phyloP scores from a whole-genome alignment of 1,140 invertebrate species.

The Lepidurus arcticus region DNA sequence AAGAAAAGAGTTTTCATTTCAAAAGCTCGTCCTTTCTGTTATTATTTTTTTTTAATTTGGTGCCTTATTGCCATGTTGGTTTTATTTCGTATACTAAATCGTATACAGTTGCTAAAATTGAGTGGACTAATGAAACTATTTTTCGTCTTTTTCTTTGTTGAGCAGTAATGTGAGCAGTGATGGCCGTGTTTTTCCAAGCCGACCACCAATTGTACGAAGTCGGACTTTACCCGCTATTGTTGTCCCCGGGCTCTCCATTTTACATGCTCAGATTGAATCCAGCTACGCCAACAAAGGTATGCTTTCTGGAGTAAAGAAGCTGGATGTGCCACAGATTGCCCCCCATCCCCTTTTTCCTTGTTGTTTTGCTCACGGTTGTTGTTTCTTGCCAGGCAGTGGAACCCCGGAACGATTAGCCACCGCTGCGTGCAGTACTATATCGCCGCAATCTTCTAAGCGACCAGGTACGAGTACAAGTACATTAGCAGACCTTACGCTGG shows the following conservation, averaged over 20 bases:
- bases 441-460: not conserved
- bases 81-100: too few species aligned
- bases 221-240: constrained; percentile 81
- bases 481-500: not conserved
- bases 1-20: too few species aligned
- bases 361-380: not conserved
- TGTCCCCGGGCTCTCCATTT: constrained; percentile 74
- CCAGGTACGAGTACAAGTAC: not conserved
- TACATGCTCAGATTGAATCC: constrained; percentile 59
- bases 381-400: constrained; percentile 1
- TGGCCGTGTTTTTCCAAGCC: constrained; percentile 27
- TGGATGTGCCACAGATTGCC: not conserved
- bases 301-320: not conserved
- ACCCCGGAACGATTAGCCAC: not conserved
- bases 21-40: too few species aligned
- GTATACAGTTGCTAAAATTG: not conserved
- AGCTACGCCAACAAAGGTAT: constrained; percentile 18
- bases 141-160: not conserved
- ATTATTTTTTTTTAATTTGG: too few species aligned
- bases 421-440: not conserved
- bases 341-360: not conserved
- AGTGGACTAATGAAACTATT: not conserved
- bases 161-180: constrained; percentile 32
- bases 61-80: too few species aligned
- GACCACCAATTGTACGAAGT: constrained; percentile 69